Evolutionary conservation across 2,797 vertebrate species (phyloP).

Genomic region (Rhabdomys pumilio): DNA sequence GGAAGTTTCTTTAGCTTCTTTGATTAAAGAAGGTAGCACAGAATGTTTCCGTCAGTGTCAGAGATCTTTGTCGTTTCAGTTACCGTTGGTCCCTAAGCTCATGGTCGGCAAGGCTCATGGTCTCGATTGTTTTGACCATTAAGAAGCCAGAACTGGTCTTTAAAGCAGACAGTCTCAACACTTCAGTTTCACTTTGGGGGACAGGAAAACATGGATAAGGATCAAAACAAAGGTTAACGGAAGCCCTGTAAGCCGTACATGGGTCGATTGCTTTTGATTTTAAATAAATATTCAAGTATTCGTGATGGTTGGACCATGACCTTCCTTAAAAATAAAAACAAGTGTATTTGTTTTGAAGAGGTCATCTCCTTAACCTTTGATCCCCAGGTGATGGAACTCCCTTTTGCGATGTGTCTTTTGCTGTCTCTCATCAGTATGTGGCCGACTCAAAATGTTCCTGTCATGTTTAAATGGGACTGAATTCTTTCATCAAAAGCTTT

Average conservation of each 20-base stretch:
- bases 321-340: constrained; percentile 4
- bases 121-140: neutral
- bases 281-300: constrained; percentile 40
- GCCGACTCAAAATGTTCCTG: constrained; percentile 73
- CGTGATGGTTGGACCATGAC: constrained; percentile 35
- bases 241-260: constrained; percentile 68
- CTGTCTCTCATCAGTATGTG: constrained; percentile 46
- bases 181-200: constrained; percentile 13
- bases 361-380: constrained; percentile 12
- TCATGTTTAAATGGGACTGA: constrained; percentile 73
- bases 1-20: neutral
- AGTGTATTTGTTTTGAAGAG: constrained; percentile 38
- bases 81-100: neutral
- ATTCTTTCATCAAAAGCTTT: constrained; percentile 85
- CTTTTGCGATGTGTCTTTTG: neutral
- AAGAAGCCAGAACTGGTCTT: constrained; percentile 5
- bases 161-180: constrained; percentile 57
- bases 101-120: neutral
- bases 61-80: constrained; percentile 48
- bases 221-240: constrained; percentile 73
- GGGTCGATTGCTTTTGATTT: constrained; percentile 65
- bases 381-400: neutral
- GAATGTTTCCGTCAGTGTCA: neutral
- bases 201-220: constrained; percentile 24
- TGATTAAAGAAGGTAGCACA: constrained; percentile 6